Evolutionary conservation across 2,797 vertebrate genomes (phyloP).

Genomic region (Gobio occitaniae): DNA sequence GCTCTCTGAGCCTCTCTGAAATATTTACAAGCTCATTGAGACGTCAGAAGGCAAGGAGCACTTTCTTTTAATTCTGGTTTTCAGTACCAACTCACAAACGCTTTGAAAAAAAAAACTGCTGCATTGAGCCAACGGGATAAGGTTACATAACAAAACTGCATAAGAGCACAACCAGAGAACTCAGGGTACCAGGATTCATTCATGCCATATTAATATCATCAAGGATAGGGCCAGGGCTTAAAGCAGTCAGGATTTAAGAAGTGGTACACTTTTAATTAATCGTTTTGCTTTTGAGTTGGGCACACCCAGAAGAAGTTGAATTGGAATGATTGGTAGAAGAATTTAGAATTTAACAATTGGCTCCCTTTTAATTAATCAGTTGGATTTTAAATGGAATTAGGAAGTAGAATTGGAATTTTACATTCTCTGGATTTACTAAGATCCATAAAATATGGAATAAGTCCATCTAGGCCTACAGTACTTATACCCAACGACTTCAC

Average conservation of each 20-base stretch:
- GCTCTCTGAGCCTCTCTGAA: conserved; percentile 32
- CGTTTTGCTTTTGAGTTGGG: not conserved
- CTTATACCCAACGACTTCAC: not conserved
- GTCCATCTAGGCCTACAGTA: not conserved
- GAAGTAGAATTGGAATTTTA: not conserved
- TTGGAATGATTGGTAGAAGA: not conserved
- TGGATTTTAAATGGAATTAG: not conserved
- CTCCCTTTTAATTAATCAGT: not conserved
- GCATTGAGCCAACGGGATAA: conserved; percentile 11
- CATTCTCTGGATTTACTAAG: not conserved
- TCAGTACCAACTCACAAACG: conserved; percentile 11
- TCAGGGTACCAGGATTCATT: conserved; percentile 16
- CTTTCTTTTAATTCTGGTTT: conserved; percentile 45
- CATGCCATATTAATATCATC: conserved; percentile 19
- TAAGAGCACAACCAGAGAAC: conserved; percentile 44
- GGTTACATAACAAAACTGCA: conserved; percentile 62
- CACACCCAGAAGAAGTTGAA: not conserved
- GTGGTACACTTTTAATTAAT: not conserved
- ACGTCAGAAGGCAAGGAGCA: conserved; percentile 4
- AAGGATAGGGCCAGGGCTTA: not conserved
- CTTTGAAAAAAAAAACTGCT: conserved; percentile 16
- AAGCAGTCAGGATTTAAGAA: conserved; percentile 13
- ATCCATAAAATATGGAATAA: not conserved
- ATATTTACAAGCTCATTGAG: conserved; percentile 46
- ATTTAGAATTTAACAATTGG: not conserved